A percentile compares a stretch with the other conserved stretches of the same genome.
Evolutionary conservation across 2,113 vertebrate species (phyloP).

Genomic region (Aplodontia rufa): DNA sequence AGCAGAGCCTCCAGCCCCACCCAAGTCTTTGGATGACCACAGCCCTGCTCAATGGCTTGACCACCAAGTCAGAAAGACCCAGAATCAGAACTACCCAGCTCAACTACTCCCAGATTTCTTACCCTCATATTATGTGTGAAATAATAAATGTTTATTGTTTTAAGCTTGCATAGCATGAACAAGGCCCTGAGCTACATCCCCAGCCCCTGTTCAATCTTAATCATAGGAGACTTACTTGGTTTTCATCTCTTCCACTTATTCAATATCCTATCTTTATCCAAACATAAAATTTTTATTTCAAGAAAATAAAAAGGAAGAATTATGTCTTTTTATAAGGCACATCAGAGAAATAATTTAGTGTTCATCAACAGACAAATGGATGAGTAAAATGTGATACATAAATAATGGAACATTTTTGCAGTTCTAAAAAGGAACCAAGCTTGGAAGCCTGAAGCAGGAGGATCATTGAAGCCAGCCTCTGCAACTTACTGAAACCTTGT

Average conservation of each 20-base stretch:
- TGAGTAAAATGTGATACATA: background rate
- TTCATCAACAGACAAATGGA: background rate
- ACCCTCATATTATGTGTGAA: background rate
- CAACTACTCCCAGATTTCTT: background rate
- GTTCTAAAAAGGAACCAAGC: background rate
- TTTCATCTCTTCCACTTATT: background rate
- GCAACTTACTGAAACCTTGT: no score
- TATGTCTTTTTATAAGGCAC: background rate
- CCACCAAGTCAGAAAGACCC: background rate
- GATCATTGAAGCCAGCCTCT: no score
- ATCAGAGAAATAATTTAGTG: background rate
- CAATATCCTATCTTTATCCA: background rate
- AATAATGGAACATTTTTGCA: background rate
- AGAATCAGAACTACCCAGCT: background rate
- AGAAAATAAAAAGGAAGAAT: background rate
- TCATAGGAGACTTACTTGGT: background rate
- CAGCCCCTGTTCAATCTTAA: background rate
- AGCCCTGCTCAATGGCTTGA: background rate
- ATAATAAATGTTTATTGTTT: background rate
- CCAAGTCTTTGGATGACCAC: background rate
- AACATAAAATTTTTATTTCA: background rate
- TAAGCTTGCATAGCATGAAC: no score
- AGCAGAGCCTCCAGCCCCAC: background rate
- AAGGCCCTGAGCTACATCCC: no score
- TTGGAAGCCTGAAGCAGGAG: no score